Percentiles rank a stretch among this genome's conserved stretches.
Evolutionary conservation across 2,797 vertebrate genomes (phyloP).

Genomic region (Emys orbicularis): DNA sequence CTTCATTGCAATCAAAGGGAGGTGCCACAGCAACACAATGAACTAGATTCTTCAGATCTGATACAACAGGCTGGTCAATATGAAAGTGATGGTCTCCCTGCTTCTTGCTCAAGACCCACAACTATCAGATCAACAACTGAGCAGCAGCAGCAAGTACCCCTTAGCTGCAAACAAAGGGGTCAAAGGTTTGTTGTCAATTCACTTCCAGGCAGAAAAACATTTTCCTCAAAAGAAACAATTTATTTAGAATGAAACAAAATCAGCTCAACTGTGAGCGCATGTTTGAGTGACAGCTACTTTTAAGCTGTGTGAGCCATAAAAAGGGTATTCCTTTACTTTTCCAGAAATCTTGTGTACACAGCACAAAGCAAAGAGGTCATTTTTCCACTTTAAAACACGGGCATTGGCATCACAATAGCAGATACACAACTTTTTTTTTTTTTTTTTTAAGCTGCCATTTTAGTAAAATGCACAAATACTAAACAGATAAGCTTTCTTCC

Average conservation of each 20-base stretch:
- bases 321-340: constrained; percentile 92
- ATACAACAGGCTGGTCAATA: constrained; percentile 88
- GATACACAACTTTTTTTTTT: constrained; percentile 91
- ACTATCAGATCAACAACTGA: constrained; percentile 69
- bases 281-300: constrained; percentile 95
- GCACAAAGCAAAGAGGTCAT: constrained; percentile 92
- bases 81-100: constrained; percentile 79
- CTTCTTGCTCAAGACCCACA: constrained; percentile 82
- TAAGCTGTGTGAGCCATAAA: constrained; percentile 92
- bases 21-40: constrained; percentile 74
- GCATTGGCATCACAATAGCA: constrained; percentile 97
- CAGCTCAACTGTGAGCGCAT: constrained; percentile 93
- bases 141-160: constrained; percentile 80
- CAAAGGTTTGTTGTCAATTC: constrained; percentile 92
- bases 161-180: constrained; percentile 80
- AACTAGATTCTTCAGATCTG: constrained; percentile 82
- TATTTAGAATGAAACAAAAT: constrained; percentile 99
- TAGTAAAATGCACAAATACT: constrained; percentile 94
- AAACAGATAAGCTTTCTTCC: constrained; percentile 91
- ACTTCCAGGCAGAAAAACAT: constrained; percentile 98
- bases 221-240: constrained; percentile 99
- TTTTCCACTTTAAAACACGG: constrained; percentile 97
- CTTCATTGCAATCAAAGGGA: constrained; percentile 77
- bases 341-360: constrained; percentile 99
- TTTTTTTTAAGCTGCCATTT: constrained; percentile 91